Base-by-base conservation (phyloP, 23 tunicate species). In the Styela plicata region DNA sequence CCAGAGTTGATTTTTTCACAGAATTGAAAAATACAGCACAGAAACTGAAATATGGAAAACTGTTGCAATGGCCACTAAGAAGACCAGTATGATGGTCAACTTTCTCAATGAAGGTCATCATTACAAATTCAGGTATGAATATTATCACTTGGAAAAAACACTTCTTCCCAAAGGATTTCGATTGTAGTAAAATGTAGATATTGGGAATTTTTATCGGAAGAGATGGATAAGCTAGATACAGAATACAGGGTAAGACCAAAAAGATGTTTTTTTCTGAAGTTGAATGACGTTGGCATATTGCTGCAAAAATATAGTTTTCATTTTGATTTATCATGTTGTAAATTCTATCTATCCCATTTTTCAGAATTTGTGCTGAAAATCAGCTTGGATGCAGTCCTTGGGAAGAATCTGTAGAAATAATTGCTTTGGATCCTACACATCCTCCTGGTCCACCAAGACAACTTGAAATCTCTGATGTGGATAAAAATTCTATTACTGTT, bases 31-130 rank as follows among this genome's bases (percentile, higher is more conserved):
- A 33, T 87, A 69, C 82, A 88, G 93, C 64, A 87, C 66, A 10
- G 98, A 88, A 78, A 85, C 88, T 3, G 63, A 88, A 23, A 80
- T 83, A 10, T 94, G 98, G 98, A 94, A 94, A 69, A 84, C 94
- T 21, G 92, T 94, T 0, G 80, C 93, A 1, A 30, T 85, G 83
- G 74, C 94, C 34, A 85, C 92, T 28, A 94, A 88, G 87, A 94
- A 94, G 36, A 94, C 88, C n/a, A 94, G 92, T 63, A 21, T 94
- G 20, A 34, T 84, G 74, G 94, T 94, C 22, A 94, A 94, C 32
- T 94, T 80, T 76, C 83, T 94, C 29, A 88, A 80, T 24, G 98
- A 94, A 68, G 87, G 94, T 24, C 79, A 86, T 35, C 92, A 81
- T 65, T 94, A 94, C 73, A 64, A 65, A 62, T 94, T 94, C 85